Conservation (phyloP, 2,113 vertebrate species). For the Scomber japonicus region DNA sequence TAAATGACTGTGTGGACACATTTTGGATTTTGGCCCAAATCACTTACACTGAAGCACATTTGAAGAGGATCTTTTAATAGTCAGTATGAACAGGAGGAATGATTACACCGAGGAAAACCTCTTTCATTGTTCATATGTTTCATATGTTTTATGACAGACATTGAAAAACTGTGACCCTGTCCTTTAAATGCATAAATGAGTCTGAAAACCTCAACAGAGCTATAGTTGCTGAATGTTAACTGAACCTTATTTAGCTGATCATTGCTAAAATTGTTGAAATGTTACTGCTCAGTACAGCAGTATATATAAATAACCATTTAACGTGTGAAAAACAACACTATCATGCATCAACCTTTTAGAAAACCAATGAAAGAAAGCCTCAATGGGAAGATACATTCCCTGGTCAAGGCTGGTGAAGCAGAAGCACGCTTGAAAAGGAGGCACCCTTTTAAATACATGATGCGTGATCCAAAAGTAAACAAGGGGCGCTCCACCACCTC, state of each 20-base stretch:
- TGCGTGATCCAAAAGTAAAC: background rate
- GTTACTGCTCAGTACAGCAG: background rate
- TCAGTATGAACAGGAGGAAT: too few relatives aligned
- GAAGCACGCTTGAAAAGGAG: background rate
- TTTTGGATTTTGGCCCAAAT: too few relatives aligned
- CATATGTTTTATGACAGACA: too few relatives aligned
- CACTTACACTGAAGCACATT: too few relatives aligned
- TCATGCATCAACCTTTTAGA: background rate
- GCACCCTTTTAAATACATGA: background rate
- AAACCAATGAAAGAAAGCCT: background rate
- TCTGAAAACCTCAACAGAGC: background rate
- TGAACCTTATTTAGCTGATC: conserved; percentile 14
- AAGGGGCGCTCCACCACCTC: background rate
- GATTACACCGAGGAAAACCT: too few relatives aligned
- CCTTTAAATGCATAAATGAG: background rate
- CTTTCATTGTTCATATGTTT: too few relatives aligned
- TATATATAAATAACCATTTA: background rate
- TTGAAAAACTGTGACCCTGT: too few relatives aligned
- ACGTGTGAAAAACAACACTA: background rate
- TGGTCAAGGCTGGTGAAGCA: background rate
- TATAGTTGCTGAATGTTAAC: background rate
- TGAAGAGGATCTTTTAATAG: too few relatives aligned
- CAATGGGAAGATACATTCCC: background rate
- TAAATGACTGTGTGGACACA: too few relatives aligned
- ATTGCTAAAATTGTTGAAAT: background rate